phyloP scores from a whole-genome alignment of 2,888 invertebrate species.

The Rotaria sp. region DNA sequence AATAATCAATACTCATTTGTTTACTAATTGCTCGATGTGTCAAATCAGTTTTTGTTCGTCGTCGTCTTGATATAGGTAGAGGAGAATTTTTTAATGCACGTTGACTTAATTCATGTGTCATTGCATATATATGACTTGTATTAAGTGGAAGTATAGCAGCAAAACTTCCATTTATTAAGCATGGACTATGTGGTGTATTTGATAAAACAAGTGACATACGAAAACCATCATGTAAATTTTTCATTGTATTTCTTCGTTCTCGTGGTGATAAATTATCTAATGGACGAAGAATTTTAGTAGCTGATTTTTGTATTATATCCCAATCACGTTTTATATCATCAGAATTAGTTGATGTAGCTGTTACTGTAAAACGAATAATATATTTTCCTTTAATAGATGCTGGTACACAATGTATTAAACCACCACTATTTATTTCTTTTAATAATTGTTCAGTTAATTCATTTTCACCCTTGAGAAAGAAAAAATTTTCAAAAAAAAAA shows the following conservation, averaged over 20 bases:
- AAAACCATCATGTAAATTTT: conserved; percentile 29
- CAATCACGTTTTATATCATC: conserved; percentile 69
- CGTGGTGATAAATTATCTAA: neutral
- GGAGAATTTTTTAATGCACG: conserved; percentile 31
- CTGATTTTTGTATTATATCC: conserved; percentile 56
- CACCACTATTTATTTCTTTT: conserved; percentile 76
- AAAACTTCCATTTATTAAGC: conserved; percentile 39
- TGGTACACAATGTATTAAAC: conserved; percentile 84
- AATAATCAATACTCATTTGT: neutral
- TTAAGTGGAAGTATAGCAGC: conserved; percentile 30
- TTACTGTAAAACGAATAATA: conserved; percentile 85
- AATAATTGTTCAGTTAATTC: conserved; percentile 72
- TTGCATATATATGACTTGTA: conserved; percentile 21
- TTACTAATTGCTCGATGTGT: neutral
- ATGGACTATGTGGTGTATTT: conserved; percentile 37
- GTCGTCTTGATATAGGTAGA: conserved; percentile 37
- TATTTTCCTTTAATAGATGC: conserved; percentile 73
- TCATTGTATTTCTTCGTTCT: neutral
- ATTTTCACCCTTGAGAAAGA: conserved; percentile 66
- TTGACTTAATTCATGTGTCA: conserved; percentile 35
- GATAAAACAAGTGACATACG: conserved; percentile 37
- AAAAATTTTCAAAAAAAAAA: neutral
- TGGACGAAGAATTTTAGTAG: conserved; percentile 19
- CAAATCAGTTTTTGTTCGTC: neutral
- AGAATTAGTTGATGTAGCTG: conserved; percentile 69